A percentile compares a stretch with the other conserved stretches of the same genome.
Conservation (phyloP, 2,113 vertebrate species). For the Catharus bicknelli region DNA sequence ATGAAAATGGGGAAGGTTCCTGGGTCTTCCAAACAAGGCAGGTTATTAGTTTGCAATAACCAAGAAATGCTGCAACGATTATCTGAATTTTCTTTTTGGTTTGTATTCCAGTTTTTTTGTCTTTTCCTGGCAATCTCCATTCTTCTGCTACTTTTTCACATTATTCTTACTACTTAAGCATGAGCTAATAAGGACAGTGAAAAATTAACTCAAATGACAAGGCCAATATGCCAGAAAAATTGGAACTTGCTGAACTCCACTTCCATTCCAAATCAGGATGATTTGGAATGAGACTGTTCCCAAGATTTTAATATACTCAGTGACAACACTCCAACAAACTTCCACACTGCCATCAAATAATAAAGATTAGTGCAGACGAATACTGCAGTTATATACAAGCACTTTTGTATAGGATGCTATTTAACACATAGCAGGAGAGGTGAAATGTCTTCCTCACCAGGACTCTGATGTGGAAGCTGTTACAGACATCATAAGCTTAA, state of each 20-base stretch:
- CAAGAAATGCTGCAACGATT: not conserved
- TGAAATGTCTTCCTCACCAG: not conserved
- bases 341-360: not conserved
- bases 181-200: not conserved
- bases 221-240: not conserved
- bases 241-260: not conserved
- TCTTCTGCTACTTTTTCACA: not conserved
- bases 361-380: not conserved
- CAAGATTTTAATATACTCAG: not conserved
- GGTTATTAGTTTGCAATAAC: not conserved
- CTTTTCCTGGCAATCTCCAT: not conserved
- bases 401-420: not conserved
- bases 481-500: not conserved
- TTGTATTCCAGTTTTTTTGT: not conserved
- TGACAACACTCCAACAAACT: not conserved
- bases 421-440: not conserved
- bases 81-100: not conserved
- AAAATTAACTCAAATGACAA: not conserved
- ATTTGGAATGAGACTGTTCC: rapidly evolving
- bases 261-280: not conserved
- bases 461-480: not conserved
- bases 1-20: not conserved
- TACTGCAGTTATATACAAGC: not conserved
- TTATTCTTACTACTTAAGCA: not conserved
- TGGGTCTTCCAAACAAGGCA: not conserved